These are phyloP conservation scores for Mus caroli DNA, from an alignment of 2,797 vertebrate species.

Conservation along the genomic window DNA sequence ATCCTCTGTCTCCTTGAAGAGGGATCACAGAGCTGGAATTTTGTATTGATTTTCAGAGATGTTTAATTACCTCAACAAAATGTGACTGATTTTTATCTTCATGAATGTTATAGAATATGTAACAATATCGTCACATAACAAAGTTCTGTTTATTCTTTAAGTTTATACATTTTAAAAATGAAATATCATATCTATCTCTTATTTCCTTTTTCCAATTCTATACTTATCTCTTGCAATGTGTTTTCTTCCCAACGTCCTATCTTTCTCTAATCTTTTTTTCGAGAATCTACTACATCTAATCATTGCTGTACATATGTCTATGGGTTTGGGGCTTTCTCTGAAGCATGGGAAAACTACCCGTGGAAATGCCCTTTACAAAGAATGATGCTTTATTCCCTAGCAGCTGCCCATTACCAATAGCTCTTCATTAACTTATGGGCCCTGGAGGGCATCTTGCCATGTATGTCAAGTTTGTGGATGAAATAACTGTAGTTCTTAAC, in stretches of 20 bases:
- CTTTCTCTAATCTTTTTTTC: background rate
- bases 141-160: background rate
- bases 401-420: background rate
- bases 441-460: background rate
- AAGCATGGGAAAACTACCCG: background rate
- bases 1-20: constrained; percentile 26
- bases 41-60: constrained; percentile 38
- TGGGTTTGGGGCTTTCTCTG: background rate
- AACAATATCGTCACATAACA: background rate
- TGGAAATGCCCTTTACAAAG: background rate
- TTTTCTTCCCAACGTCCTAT: background rate
- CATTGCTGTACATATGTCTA: background rate
- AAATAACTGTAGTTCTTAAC: background rate
- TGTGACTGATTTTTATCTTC: constrained; percentile 50
- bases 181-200: background rate
- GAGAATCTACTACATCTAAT: background rate
- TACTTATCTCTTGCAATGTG: background rate
- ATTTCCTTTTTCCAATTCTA: background rate
- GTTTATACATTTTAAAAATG: background rate
- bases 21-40: background rate
- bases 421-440: background rate
- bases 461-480: background rate
- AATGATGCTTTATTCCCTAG: background rate
- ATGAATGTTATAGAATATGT: background rate
- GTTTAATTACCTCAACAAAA: constrained; percentile 39